Evolutionary conservation across 2,888 invertebrate genomes (phyloP).

Genomic region (Sabellastarte sp.): DNA sequence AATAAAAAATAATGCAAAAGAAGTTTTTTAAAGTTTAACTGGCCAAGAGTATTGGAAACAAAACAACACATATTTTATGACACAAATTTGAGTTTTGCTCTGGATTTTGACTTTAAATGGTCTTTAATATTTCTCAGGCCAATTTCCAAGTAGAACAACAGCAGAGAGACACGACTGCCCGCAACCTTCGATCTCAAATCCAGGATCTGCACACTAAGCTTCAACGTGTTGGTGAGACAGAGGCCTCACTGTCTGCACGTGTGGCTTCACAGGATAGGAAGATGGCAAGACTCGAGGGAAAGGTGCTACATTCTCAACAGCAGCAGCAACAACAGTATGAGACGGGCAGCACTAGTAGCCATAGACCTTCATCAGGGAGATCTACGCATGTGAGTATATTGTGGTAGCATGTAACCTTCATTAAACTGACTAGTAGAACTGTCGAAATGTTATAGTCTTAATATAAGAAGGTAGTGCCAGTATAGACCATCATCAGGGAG

Average conservation of each 20-base stretch:
- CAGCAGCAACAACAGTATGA: neutral
- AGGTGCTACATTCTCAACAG: slow-evolving; percentile 7
- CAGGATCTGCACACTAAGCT: slow-evolving; percentile 41
- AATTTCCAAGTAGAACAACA: slow-evolving; percentile 19
- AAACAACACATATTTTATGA: too few relatives aligned
- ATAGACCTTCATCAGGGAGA: neutral
- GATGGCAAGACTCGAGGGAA: slow-evolving; percentile 47
- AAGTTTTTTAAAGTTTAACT: too few relatives aligned
- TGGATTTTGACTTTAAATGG: too few relatives aligned
- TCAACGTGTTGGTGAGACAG: slow-evolving; percentile 43
- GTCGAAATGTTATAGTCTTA: too few relatives aligned
- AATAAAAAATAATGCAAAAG: too few relatives aligned
- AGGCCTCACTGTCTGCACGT: slow-evolving; percentile 39
- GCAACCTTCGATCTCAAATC: slow-evolving; percentile 38
- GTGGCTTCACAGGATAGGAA: slow-evolving; percentile 46
- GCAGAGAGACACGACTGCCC: slow-evolving; percentile 40
- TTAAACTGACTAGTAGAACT: too few relatives aligned
- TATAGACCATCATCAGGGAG: too few relatives aligned
- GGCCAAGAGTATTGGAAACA: too few relatives aligned
- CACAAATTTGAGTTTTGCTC: too few relatives aligned
- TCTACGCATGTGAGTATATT: slow-evolving; percentile 1
- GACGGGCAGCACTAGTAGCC: neutral
- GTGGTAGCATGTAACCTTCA: too few relatives aligned
- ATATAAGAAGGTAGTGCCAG: too few relatives aligned
- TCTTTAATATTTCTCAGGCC: slow-evolving; percentile 12